phyloP scores from a whole-genome alignment of 2,888 invertebrate genomes.

The Nephrotoma appendiculata region DNA sequence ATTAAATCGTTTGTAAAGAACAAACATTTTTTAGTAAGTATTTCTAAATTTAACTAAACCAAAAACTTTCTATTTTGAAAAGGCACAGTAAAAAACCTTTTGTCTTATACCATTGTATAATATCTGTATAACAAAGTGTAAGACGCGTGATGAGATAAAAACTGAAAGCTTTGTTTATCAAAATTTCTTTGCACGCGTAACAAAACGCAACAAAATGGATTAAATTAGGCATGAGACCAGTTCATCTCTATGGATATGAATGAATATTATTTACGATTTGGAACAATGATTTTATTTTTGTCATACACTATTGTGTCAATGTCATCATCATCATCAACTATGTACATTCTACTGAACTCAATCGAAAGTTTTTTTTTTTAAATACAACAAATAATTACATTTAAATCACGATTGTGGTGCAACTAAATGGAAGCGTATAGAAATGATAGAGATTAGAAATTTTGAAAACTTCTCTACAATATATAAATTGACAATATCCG shows the following conservation, averaged over 20 bases:
- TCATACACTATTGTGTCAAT: background rate
- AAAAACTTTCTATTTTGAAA: background rate
- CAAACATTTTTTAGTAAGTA: background rate
- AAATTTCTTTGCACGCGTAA: background rate
- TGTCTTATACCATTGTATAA: background rate
- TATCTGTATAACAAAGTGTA: background rate
- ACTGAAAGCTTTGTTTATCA: background rate
- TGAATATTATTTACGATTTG: background rate
- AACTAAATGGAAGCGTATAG: background rate
- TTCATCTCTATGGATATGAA: background rate
- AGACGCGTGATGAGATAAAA: background rate
- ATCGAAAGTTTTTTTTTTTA: background rate
- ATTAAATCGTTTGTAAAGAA: background rate
- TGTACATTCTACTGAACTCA: background rate
- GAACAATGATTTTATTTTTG: background rate
- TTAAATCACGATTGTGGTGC: background rate
- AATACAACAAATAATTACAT: background rate
- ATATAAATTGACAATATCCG: background rate
- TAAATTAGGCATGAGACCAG: background rate
- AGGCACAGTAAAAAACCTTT: background rate
- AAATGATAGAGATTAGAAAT: background rate
- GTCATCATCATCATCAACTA: background rate
- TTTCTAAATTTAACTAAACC: background rate
- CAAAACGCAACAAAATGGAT: background rate
- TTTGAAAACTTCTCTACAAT: background rate